Conservation (phyloP, 1,140 invertebrate genomes). For the Penaeus japonicus region DNA sequence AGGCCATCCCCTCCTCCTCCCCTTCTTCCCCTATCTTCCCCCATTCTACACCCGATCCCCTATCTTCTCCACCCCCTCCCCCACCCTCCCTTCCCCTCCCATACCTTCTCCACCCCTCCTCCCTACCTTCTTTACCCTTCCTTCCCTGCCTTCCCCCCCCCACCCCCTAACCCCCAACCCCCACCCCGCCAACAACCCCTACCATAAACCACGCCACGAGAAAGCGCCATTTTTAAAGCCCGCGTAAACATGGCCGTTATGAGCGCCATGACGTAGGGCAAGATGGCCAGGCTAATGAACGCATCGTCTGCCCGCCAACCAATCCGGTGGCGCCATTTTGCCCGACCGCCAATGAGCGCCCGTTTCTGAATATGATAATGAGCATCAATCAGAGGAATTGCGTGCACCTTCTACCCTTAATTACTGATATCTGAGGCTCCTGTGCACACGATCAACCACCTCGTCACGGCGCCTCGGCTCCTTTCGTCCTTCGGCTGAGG, state of each 20-base stretch:
- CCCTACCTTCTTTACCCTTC: no score
- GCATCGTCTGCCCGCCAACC: not conserved
- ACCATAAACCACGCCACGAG: not conserved
- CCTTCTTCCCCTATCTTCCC: no score
- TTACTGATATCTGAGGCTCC: constrained; percentile 53
- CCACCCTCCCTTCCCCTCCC: no score
- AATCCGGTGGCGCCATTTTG: constrained; percentile 20
- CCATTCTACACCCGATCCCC: no score
- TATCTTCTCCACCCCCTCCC: no score
- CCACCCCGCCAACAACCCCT: no score
- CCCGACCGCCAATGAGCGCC: constrained; percentile 31
- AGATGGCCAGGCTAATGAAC: constrained; percentile 29
- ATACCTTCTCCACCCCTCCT: no score
- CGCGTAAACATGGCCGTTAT: not conserved
- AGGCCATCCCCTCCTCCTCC: no score
- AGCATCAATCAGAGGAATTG: constrained; percentile 52
- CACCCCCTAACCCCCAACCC: no score
- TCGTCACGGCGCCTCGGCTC: not conserved
- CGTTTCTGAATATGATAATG: constrained; percentile 52
- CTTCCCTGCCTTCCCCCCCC: no score
- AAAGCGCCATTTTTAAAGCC: not conserved
- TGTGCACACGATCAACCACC: constrained; percentile 41
- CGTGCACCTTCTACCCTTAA: constrained; percentile 50
- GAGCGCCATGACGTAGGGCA: not conserved
- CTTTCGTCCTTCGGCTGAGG: constrained; percentile 13